phyloP scores from a whole-genome alignment of 2,888 invertebrate species.

The Tenthredo amoena region DNA sequence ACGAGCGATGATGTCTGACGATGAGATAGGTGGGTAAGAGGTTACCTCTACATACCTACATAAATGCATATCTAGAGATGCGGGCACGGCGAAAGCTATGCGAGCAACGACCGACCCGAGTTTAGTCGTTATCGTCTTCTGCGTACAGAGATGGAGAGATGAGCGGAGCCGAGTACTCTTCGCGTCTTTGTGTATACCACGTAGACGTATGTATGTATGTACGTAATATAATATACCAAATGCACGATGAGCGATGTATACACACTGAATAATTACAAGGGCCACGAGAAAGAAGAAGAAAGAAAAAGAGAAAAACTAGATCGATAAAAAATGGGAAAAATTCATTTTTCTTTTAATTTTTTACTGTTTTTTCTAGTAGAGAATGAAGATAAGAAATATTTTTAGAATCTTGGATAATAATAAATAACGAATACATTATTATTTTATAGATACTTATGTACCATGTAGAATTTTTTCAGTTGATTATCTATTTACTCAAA shows the following conservation, averaged over 20 bases:
- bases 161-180: background rate
- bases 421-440: too few species aligned
- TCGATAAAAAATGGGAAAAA: background rate
- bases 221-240: background rate
- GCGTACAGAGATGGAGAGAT: background rate
- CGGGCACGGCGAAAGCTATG: background rate
- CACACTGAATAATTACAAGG: background rate
- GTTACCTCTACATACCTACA: background rate
- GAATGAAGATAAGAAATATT: too few species aligned
- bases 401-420: too few species aligned
- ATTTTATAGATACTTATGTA: too few species aligned
- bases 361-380: too few species aligned
- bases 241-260: background rate
- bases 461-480: too few species aligned
- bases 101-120: slow-evolving; percentile 19
- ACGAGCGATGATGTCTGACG: too few species aligned
- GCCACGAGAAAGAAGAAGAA: background rate
- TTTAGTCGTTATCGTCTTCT: slow-evolving; percentile 22
- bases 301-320: background rate
- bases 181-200: background rate
- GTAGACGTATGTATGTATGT: background rate
- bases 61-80: background rate
- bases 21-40: background rate
- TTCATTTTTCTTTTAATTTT: too few species aligned
- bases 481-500: too few species aligned